These are phyloP conservation scores for Subacronicta megacephala DNA, from an alignment of 2,888 invertebrate genomes.

Conservation along the genomic window DNA sequence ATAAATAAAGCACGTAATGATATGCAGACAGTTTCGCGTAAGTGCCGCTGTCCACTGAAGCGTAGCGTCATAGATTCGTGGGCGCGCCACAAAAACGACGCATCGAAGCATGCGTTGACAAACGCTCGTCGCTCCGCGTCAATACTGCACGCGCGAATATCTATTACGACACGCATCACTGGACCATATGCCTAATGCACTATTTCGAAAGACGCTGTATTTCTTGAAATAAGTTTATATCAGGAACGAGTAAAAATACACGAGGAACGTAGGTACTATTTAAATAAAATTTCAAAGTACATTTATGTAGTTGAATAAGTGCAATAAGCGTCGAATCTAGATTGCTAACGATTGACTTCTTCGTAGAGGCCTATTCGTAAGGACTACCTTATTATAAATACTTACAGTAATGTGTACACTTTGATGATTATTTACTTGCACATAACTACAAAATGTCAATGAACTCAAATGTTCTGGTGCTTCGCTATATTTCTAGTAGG, in stretches of 20 bases:
- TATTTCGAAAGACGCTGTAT: constrained; percentile 39
- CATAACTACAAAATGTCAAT: constrained; percentile 5
- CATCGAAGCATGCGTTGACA: constrained; percentile 52
- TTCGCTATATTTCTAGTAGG: not conserved
- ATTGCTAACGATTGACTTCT: not conserved
- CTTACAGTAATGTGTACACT: no score
- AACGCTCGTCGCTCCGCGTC: constrained; percentile 46
- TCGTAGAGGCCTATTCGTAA: no score
- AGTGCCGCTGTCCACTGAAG: constrained; percentile 42
- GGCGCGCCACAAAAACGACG: constrained; percentile 44
- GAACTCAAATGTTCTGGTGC: constrained; percentile 1
- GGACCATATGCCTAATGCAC: constrained; percentile 29
- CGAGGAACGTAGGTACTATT: no score
- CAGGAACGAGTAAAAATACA: no score
- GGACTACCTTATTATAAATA: no score
- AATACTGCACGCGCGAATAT: constrained; percentile 45
- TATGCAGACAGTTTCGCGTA: constrained; percentile 57
- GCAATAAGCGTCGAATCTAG: no score
- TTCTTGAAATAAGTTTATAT: constrained; percentile 18
- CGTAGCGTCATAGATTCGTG: constrained; percentile 50
- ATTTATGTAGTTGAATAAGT: no score
- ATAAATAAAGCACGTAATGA: constrained; percentile 52
- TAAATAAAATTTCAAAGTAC: no score
- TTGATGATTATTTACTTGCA: not conserved
- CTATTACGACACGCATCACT: constrained; percentile 36